These are phyloP conservation scores for Resseliella maxima DNA, from an alignment of 2,888 invertebrate species.

Conservation along the genomic window DNA sequence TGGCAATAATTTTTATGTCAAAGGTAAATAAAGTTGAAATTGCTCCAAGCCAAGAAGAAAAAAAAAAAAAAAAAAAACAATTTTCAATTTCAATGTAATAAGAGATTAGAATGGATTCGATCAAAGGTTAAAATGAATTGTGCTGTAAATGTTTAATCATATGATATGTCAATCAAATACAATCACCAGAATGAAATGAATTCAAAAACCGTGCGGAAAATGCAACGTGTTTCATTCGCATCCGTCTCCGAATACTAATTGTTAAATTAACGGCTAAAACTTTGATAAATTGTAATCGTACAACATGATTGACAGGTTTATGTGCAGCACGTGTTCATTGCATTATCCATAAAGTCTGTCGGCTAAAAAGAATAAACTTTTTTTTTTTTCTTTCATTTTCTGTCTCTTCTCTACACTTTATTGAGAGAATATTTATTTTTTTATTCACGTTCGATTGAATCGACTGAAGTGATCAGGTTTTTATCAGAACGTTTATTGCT, in stretches of 20 bases:
- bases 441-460: too few species aligned
- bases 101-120: not conserved
- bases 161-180: not conserved
- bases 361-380: too few species aligned
- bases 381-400: too few species aligned
- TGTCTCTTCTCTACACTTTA: too few species aligned
- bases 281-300: slow-evolving; percentile 17
- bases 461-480: too few species aligned
- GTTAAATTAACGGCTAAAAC: not conserved
- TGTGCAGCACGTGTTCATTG: not conserved
- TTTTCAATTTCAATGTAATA: not conserved
- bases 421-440: too few species aligned
- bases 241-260: not conserved
- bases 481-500: slow-evolving; percentile 2
- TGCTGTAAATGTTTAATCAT: not conserved
- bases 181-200: not conserved
- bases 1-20: not conserved
- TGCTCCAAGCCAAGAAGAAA: not conserved
- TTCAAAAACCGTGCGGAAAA: not conserved
- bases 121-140: not conserved
- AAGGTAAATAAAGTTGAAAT: not conserved
- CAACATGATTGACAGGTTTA: not conserved
- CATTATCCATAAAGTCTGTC: too few species aligned
- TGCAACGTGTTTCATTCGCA: not conserved
- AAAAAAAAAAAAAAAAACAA: not conserved